These are phyloP conservation scores for Aphaenogaster floridana DNA, from an alignment of 1,140 invertebrate genomes.

Conservation along the genomic window DNA sequence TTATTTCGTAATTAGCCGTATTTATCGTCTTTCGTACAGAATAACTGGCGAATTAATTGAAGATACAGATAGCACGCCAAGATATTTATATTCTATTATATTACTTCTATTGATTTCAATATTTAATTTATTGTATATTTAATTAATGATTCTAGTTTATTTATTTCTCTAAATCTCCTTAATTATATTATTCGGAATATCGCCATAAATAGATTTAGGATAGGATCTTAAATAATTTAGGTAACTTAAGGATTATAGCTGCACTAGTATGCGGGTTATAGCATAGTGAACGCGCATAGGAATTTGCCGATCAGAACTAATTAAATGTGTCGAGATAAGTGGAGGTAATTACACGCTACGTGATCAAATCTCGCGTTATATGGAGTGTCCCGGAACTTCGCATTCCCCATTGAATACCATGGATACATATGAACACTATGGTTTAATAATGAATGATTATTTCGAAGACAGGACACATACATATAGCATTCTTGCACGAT, in stretches of 20 bases:
- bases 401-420: not conserved
- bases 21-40: not conserved
- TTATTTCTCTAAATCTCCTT: not conserved
- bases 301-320: constrained; percentile 40
- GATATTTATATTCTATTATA: not conserved
- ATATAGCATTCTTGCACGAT: not conserved
- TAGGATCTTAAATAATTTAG: not conserved
- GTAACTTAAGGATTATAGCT: constrained; percentile 12
- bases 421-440: not conserved
- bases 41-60: not conserved
- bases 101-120: not conserved
- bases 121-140: not conserved
- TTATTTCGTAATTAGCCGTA: not conserved
- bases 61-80: not conserved
- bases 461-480: not conserved
- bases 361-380: constrained; percentile 25
- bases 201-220: not conserved
- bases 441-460: constrained; percentile 4
- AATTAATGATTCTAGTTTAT: not conserved
- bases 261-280: not conserved
- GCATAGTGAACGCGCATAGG: constrained; percentile 24
- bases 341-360: constrained; percentile 40
- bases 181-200: constrained; percentile 1
- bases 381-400: not conserved
- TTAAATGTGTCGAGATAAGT: constrained; percentile 51